phyloP scores from a whole-genome alignment of 2,113 vertebrate species.

The Mesitornis unicolor region DNA sequence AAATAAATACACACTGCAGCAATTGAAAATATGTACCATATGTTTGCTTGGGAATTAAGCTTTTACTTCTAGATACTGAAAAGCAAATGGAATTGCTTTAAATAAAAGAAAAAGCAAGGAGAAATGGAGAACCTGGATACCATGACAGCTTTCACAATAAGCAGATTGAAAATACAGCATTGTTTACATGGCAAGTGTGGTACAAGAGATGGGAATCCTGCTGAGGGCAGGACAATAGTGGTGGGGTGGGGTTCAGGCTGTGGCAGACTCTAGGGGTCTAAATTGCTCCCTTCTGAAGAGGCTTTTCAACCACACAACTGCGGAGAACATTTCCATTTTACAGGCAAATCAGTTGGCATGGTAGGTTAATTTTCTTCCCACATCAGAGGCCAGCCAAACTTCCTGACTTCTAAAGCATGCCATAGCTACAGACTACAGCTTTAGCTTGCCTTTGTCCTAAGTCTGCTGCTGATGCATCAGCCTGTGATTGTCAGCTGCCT shows the following conservation, averaged over 20 bases:
- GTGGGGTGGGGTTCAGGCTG: not conserved
- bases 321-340: constrained; percentile 33
- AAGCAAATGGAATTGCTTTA: not conserved
- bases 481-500: not conserved
- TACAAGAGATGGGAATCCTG: not conserved
- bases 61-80: constrained; percentile 10
- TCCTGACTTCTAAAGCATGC: not conserved
- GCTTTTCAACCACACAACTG: not conserved
- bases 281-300: not conserved
- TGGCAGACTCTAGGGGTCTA: not conserved
- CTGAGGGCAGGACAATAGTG: not conserved
- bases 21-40: not conserved
- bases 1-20: constrained; percentile 24
- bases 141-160: not conserved
- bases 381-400: not conserved
- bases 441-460: not conserved
- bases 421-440: not conserved
- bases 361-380: constrained; percentile 17
- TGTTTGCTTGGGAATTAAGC: not conserved
- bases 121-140: not conserved
- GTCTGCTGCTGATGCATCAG: not conserved
- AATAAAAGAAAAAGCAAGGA: not conserved
- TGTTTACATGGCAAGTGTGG: accelerated
- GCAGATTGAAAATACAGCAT: not conserved
- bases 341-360: constrained; percentile 1